Conservation (phyloP, 1,140 invertebrate genomes). For the Halictus rubicundus region DNA sequence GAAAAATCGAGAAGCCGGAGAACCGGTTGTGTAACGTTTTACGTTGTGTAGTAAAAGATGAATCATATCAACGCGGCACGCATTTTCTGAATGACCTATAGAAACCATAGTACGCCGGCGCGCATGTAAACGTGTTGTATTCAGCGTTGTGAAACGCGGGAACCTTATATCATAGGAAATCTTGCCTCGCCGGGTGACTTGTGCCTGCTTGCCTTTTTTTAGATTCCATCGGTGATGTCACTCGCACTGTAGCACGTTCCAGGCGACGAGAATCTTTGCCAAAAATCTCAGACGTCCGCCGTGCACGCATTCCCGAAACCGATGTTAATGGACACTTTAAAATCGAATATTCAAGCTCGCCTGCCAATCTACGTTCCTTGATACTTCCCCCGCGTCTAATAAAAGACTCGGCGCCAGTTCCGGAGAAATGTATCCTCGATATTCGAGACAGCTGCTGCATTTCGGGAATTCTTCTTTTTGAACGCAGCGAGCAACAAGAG, state of each 20-base stretch:
- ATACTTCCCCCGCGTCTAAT: too few relatives aligned
- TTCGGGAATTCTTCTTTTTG: too few relatives aligned
- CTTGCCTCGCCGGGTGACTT: slow-evolving; percentile 12
- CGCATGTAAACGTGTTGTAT: background rate
- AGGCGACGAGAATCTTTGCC: too few relatives aligned
- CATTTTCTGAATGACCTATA: slow-evolving; percentile 61
- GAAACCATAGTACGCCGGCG: slow-evolving; percentile 25
- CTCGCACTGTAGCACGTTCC: background rate
- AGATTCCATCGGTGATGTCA: slow-evolving; percentile 26
- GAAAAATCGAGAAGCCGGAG: slow-evolving; percentile 2
- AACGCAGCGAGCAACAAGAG: too few relatives aligned
- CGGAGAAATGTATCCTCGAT: too few relatives aligned
- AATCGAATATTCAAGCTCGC: too few relatives aligned
- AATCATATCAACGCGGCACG: slow-evolving; percentile 54
- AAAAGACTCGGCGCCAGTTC: too few relatives aligned
- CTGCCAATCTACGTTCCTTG: too few relatives aligned
- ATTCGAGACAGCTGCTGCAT: too few relatives aligned
- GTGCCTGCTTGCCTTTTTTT: slow-evolving; percentile 1
- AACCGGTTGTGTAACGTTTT: slow-evolving; percentile 29
- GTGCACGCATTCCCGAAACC: background rate
- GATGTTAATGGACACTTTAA: background rate
- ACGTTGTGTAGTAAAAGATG: slow-evolving; percentile 54
- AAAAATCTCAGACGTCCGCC: too few relatives aligned
- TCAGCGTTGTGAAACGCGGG: slow-evolving; percentile 25
- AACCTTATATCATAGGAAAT: slow-evolving; percentile 19